Evolutionary conservation across 2,888 invertebrate genomes (phyloP).

Genomic region (Willowsia nigromaculata): DNA sequence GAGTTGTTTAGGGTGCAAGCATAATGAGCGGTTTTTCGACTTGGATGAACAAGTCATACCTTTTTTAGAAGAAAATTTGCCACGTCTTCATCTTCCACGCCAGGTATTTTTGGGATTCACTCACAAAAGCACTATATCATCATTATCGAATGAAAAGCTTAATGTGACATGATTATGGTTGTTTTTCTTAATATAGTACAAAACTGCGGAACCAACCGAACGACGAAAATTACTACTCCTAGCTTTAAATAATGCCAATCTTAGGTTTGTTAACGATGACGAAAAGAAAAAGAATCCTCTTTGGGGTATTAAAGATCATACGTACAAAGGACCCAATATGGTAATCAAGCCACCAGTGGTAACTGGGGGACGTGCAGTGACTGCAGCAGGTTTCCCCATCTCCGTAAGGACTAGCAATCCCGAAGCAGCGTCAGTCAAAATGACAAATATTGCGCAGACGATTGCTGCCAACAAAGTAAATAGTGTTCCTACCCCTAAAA

Average conservation of each 20-base stretch:
- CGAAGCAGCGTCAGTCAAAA: conserved; percentile 54
- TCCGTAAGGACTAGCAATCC: conserved; percentile 56
- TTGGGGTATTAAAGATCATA: conserved; percentile 53
- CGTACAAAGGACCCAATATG: not conserved
- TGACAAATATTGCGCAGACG: conserved; percentile 66
- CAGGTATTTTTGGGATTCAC: no score
- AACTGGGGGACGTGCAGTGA: conserved; percentile 29
- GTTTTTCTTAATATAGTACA: conserved; percentile 72
- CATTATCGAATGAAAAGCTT: not conserved
- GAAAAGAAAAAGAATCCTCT: no score
- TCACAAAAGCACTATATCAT: no score
- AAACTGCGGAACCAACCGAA: conserved; percentile 62
- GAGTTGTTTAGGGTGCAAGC: conserved; percentile 73
- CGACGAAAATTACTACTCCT: conserved; percentile 66
- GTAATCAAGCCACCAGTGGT: conserved; percentile 47
- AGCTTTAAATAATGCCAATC: conserved; percentile 75
- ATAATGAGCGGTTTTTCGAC: conserved; percentile 75
- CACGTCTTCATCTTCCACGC: conserved; percentile 76
- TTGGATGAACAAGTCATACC: conserved; percentile 76
- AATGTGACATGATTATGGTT: not conserved
- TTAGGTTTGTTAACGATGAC: conserved; percentile 73
- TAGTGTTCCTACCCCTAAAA: conserved; percentile 58
- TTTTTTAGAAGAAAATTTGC: conserved; percentile 73
- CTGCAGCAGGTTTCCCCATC: conserved; percentile 63
- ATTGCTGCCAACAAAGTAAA: conserved; percentile 64